Conservation (phyloP, 2,888 invertebrate species). For the Malacosoma neustria region DNA sequence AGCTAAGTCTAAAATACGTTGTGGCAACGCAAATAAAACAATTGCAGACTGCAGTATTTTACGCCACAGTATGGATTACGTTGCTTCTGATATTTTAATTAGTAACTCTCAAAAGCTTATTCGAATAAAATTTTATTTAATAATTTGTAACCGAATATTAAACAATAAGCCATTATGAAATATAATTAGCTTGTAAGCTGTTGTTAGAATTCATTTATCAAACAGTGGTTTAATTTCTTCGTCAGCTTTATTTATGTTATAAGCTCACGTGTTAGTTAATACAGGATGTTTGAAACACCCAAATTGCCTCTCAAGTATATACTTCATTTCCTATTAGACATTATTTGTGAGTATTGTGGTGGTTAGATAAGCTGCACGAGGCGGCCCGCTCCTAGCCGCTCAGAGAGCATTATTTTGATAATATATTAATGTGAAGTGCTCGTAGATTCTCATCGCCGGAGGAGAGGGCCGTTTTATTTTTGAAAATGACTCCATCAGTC, state of each 20-base stretch:
- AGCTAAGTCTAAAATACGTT: conserved; percentile 50
- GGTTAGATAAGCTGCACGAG: conserved; percentile 44
- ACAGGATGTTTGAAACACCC: conserved; percentile 64
- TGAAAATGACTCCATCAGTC: conserved; percentile 67
- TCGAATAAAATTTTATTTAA: no score
- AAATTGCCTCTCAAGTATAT: conserved; percentile 53
- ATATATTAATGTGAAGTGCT: conserved; percentile 60
- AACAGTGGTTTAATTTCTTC: conserved; percentile 41
- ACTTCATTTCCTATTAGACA: conserved; percentile 60
- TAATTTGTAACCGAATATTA: no score
- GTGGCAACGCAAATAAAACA: conserved; percentile 53
- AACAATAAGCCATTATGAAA: conserved; percentile 10
- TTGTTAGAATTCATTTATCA: conserved; percentile 33
- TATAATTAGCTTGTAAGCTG: neutral
- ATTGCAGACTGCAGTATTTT: conserved; percentile 49
- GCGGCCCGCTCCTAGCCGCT: conserved; percentile 28
- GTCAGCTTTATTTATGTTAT: conserved; percentile 56
- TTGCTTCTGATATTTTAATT: conserved; percentile 56
- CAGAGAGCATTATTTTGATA: conserved; percentile 55
- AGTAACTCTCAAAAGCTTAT: no score
- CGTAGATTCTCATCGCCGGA: conserved; percentile 49
- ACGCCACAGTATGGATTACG: conserved; percentile 41
- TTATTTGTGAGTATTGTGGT: conserved; percentile 53
- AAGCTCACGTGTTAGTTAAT: conserved; percentile 60
- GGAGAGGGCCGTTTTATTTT: conserved; percentile 64